Base-by-base conservation (phyloP, 1,140 invertebrate genomes). In the Ericerus pela region DNA sequence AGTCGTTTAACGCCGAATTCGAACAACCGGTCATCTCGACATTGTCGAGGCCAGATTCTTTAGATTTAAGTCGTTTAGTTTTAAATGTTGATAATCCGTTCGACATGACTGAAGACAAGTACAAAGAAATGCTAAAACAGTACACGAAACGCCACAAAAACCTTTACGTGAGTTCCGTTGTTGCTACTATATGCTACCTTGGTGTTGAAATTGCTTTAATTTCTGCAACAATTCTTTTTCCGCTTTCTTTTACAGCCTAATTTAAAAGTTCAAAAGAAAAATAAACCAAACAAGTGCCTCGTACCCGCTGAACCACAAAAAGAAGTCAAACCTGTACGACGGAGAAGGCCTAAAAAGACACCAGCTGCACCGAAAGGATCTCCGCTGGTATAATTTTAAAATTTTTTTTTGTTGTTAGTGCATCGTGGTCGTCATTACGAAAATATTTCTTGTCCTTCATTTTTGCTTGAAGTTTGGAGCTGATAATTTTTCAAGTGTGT, bases 81-180 rank as follows among this genome's bases (percentile, higher is more conserved):
- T 68, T 66, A 59, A 59, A 65, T 59, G 64, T 47, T 54, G 62
- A 71, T 53, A 74, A 74, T 61, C 74, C 76, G 8, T 72, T 72
- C 59, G 79, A 82, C 61, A 67, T 77, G 1, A 78, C 74, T 1
- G 84, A 87, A 52, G 79, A 82, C n/a, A 73, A 74, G 27, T 85
- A 85, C 61, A 72, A 72, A 54, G 69, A 75, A 36, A 77, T 86
- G 72, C 63, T 88, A 24, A 68, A 47, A 14, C 41, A 47, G 20
- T 47, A 47, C 14, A 18, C 22, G 11, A 47, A 47, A 24, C 4
- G 26, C 16, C 22, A 47, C 26, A 18, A 24, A 10, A 47, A 47
- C 26, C 16, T 47, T 12, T 24, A 47, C 26, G 41, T 47, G 26
- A 47, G 41, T 47, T 47, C 41, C 8, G 10, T 47, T 38, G n/a